Percentiles rank a stretch among this genome's conserved stretches.
Conservation (phyloP, 1,140 invertebrate species). For the Thaumatotibia leucotreta region DNA sequence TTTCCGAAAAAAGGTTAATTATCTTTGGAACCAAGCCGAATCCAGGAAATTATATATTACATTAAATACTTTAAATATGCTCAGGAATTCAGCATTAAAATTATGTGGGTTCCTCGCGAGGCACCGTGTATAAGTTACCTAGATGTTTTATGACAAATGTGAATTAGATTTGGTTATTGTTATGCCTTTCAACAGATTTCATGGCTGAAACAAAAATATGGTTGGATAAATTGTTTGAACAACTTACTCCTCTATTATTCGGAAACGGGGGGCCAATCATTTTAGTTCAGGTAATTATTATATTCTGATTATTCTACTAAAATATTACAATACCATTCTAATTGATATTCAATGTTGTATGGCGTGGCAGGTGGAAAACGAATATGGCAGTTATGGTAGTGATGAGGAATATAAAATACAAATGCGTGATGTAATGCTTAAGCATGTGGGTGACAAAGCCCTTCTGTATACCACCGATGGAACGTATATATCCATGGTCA, state of each 20-base stretch:
- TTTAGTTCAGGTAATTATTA: constrained; percentile 81
- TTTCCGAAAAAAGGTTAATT: too few relatives aligned
- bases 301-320: background rate
- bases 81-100: too few relatives aligned
- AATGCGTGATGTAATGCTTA: constrained; percentile 79
- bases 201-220: constrained; percentile 14
- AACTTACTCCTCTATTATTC: constrained; percentile 17
- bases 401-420: constrained; percentile 82
- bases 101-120: too few relatives aligned
- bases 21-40: too few relatives aligned
- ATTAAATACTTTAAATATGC: too few relatives aligned
- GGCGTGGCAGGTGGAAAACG: constrained; percentile 88
- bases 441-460: constrained; percentile 81
- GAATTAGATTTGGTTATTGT: constrained; percentile 11
- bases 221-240: constrained; percentile 13
- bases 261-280: constrained; percentile 86
- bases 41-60: too few relatives aligned
- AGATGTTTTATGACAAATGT: constrained; percentile 36
- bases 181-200: constrained; percentile 10
- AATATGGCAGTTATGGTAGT: constrained; percentile 93
- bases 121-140: too few relatives aligned
- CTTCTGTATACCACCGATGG: constrained; percentile 92
- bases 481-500: constrained; percentile 61
- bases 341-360: too few relatives aligned
- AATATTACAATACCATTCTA: background rate